Percentiles rank a stretch among this genome's conserved stretches.
phyloP scores from a whole-genome alignment of 2,888 invertebrate genomes.

The Choreutis nemorana region DNA sequence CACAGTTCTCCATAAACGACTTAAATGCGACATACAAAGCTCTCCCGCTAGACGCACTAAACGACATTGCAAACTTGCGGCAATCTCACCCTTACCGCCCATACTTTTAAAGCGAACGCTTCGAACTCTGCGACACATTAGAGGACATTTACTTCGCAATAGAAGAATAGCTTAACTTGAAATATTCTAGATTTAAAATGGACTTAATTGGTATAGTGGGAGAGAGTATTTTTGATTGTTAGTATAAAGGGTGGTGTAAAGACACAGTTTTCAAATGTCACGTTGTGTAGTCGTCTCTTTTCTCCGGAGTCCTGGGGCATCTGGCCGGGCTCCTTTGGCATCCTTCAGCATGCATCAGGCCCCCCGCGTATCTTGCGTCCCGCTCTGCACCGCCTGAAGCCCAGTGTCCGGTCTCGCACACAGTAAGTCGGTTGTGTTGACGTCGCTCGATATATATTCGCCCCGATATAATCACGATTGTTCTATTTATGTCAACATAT shows the following conservation, averaged over 20 bases:
- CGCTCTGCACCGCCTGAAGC: constrained; percentile 49
- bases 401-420: constrained; percentile 60
- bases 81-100: constrained; percentile 36
- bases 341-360: constrained; percentile 56
- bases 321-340: constrained; percentile 60
- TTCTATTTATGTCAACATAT: constrained; percentile 34
- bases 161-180: constrained; percentile 25
- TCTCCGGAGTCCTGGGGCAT: constrained; percentile 64
- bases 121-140: constrained; percentile 59
- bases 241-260: constrained; percentile 42
- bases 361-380: constrained; percentile 61
- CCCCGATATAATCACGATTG: constrained; percentile 29
- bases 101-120: constrained; percentile 42
- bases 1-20: constrained; percentile 41
- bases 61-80: constrained; percentile 29
- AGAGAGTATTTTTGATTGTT: constrained; percentile 15
- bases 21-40: constrained; percentile 48
- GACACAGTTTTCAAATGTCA: constrained; percentile 67
- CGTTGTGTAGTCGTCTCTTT: constrained; percentile 64
- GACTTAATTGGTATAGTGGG: constrained; percentile 10
- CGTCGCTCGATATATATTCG: constrained; percentile 18
- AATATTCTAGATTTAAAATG: constrained; percentile 11
- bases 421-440: constrained; percentile 55
- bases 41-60: constrained; percentile 33
- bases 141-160: constrained; percentile 39